These are phyloP conservation scores for Mergus octosetaceus DNA, from an alignment of 2,797 vertebrate species.

Conservation along the genomic window DNA sequence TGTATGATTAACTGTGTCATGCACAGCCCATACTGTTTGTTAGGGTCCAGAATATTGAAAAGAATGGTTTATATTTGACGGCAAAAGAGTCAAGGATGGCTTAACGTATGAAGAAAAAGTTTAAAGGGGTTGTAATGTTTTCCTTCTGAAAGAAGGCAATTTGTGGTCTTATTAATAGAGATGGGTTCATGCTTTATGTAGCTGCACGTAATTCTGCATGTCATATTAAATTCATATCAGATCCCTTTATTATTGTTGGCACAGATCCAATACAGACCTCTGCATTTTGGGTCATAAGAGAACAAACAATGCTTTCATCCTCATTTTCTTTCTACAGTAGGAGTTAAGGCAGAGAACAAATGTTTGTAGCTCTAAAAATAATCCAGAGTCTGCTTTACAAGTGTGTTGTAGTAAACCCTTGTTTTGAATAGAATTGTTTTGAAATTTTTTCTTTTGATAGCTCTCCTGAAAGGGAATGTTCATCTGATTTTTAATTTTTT, in stretches of 20 bases:
- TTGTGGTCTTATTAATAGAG: not conserved
- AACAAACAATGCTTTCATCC: not conserved
- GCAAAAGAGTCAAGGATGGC: not conserved
- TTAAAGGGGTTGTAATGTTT: not conserved
- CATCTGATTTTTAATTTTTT: not conserved
- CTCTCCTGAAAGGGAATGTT: not conserved
- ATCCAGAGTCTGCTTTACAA: conserved; percentile 2
- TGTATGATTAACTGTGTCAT: not conserved
- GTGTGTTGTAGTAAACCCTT: not conserved
- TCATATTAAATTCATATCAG: conserved; percentile 6
- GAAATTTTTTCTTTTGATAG: not conserved
- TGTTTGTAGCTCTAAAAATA: conserved; percentile 41
- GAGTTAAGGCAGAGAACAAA: not conserved
- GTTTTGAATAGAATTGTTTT: not conserved
- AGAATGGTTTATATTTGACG: not conserved
- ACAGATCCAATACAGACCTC: not conserved
- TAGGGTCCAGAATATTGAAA: not conserved
- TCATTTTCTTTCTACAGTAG: not conserved
- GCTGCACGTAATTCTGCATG: not conserved
- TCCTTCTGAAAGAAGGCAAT: not conserved
- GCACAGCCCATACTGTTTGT: not conserved
- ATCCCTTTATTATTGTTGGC: conserved; percentile 12
- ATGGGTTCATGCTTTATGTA: not conserved
- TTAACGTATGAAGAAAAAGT: not conserved
- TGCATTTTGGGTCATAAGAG: not conserved